phyloP scores from a whole-genome alignment of 2,888 invertebrate genomes.

The Leptinotarsa rubiginosa region DNA sequence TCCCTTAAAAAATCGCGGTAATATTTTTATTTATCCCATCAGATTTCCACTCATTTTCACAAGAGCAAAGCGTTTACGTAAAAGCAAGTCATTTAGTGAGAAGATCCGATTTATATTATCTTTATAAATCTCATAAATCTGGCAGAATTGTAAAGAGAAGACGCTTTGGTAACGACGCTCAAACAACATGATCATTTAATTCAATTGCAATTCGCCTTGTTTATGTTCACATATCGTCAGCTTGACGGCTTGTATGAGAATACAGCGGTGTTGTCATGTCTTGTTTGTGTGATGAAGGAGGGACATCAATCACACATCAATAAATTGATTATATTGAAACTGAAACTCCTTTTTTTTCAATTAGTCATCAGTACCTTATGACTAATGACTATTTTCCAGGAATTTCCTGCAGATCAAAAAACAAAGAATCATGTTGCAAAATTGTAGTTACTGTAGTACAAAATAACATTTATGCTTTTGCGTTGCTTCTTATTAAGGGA shows the following conservation, averaged over 20 bases:
- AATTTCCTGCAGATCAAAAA: no score
- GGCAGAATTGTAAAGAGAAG: slow-evolving; percentile 50
- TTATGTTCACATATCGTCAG: slow-evolving; percentile 61
- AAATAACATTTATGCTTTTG: no score
- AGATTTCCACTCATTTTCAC: slow-evolving; percentile 24
- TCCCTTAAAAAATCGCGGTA: not conserved
- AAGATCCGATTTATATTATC: slow-evolving; percentile 54
- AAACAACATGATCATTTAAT: slow-evolving; percentile 61
- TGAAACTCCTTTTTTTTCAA: no score
- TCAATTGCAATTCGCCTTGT: slow-evolving; percentile 60
- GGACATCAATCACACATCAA: no score
- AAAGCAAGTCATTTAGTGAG: slow-evolving; percentile 42
- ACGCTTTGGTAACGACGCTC: slow-evolving; percentile 54
- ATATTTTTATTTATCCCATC: slow-evolving; percentile 31
- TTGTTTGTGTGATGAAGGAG: not conserved
- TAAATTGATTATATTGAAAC: no score
- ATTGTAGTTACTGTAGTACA: no score
- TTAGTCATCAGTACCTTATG: no score
- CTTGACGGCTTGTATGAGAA: slow-evolving; percentile 49
- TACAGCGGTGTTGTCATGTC: slow-evolving; percentile 32
- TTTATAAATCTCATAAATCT: slow-evolving; percentile 54
- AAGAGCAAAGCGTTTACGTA: slow-evolving; percentile 21
- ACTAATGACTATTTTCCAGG: no score
- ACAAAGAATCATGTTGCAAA: no score
- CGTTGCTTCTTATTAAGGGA: no score